Evolutionary conservation across 2,113 vertebrate genomes (phyloP), one percentile per base, ranked within the genome.

Genomic region (Phasianus colchicus): DNA sequence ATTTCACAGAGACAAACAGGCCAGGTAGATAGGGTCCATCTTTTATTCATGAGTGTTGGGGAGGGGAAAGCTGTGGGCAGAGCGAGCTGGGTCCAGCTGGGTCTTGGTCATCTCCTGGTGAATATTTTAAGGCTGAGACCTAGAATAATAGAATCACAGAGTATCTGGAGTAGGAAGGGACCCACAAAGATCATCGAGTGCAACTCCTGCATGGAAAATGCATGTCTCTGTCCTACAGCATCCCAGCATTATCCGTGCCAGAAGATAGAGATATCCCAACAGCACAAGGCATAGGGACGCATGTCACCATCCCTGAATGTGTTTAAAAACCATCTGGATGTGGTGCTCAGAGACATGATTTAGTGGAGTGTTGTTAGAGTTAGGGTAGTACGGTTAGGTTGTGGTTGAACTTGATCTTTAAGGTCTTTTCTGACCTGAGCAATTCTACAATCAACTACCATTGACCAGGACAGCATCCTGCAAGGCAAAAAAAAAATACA

Each of bases 1-100:
- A 93, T 95, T 97, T 97, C 72, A 97, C 9, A 10, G 87, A 57
- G 89, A 97, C 96, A 97, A 97, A 97, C 87, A 97, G 96, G 81
- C 95, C 95, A 94, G 96, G 96, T 96, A 94, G 87, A 81, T n/a
- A 16, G 20, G 72, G 75, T 18, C 27, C 45, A 95, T 97, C 21
- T 83, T 93, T 96, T 95, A 97, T 97, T 96, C 76, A 96, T 83
- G 92, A 84, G 61, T 55, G 11, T 19, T 5, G 4, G 50, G 82
- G 91, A 92, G 90, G 12, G 60, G 78, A 77, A 83, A 45, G 71
- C 55, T 34, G 48, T 73, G 75, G 83, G 64, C 34, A 36, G 90
- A 79, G 83, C 15, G 0, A 50, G 38, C 57, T 63, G 38, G 60
- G 81, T 36, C 90, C 89, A 83, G 63, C 13, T 3, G 0, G 48